phyloP scores from a whole-genome alignment of 2,797 vertebrate species.

The Nyctalus aviator region DNA sequence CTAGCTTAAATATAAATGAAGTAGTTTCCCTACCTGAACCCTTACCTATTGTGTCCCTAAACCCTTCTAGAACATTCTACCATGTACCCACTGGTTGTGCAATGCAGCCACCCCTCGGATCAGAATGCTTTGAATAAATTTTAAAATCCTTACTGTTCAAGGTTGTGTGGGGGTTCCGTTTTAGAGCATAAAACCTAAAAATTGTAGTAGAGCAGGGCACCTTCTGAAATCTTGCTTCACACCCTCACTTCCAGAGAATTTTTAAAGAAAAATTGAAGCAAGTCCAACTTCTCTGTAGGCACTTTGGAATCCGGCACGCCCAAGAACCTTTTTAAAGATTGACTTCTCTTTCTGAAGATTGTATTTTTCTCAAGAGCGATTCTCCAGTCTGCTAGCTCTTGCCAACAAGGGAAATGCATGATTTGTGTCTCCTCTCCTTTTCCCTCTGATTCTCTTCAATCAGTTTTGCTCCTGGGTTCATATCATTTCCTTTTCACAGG shows the following conservation, averaged over 20 bases:
- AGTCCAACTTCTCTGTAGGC: neutral
- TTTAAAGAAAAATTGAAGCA: slow-evolving; percentile 45
- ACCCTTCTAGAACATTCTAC: slow-evolving; percentile 48
- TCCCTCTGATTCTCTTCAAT: slow-evolving; percentile 20
- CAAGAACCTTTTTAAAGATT: slow-evolving; percentile 4
- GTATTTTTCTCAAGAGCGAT: neutral
- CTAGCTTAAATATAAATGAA: slow-evolving; percentile 72
- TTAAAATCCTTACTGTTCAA: slow-evolving; percentile 38
- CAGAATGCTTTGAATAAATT: slow-evolving; percentile 54
- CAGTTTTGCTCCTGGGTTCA: neutral
- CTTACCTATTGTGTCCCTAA: neutral
- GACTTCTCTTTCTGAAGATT: slow-evolving; percentile 18
- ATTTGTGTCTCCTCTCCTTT: neutral
- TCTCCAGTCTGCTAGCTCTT: slow-evolving; percentile 3
- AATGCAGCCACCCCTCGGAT: neutral
- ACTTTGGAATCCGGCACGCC: neutral
- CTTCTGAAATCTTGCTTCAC: slow-evolving; percentile 23
- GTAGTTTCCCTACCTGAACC: slow-evolving; percentile 57
- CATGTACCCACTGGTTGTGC: neutral
- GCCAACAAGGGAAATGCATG: neutral
- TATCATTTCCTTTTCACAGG: neutral
- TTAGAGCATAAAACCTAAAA: slow-evolving; percentile 28
- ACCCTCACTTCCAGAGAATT: slow-evolving; percentile 28
- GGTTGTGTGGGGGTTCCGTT: neutral
- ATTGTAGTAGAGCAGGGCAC: neutral